Conservation (phyloP, 2,888 invertebrate species). For the Dione juno region DNA sequence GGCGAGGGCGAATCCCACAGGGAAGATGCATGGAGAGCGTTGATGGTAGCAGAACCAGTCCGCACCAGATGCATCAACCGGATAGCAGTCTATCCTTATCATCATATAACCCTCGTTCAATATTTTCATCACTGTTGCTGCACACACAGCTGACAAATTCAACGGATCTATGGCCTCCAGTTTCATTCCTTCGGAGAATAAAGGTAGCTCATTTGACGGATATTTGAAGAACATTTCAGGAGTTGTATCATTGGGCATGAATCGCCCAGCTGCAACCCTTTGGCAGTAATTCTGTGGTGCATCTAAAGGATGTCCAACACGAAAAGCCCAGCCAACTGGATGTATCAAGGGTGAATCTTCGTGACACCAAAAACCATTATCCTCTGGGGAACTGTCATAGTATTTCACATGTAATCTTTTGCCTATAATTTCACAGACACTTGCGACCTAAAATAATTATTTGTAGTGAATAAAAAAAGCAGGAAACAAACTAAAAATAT, state of each 20-base stretch:
- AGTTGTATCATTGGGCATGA: constrained; percentile 90
- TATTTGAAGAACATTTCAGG: constrained; percentile 90
- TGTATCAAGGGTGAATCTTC: constrained; percentile 97
- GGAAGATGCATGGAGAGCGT: constrained; percentile 96
- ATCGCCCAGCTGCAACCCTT: constrained; percentile 87
- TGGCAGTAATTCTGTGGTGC: constrained; percentile 92
- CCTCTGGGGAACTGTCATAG: constrained; percentile 90
- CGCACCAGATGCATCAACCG: constrained; percentile 91
- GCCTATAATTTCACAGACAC: constrained; percentile 94
- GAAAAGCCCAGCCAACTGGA: constrained; percentile 97
- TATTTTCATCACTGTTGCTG: constrained; percentile 97
- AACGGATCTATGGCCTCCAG: constrained; percentile 98
- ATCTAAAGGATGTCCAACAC: constrained; percentile 93
- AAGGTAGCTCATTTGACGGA: constrained; percentile 78
- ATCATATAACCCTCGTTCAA: constrained; percentile 96
- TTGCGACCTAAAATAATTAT: constrained; percentile 86
- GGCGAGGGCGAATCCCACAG: constrained; percentile 95
- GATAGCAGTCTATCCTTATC: constrained; percentile 97
- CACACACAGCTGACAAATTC: constrained; percentile 96
- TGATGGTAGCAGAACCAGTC: constrained; percentile 99
- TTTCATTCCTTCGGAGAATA: constrained; percentile 94
- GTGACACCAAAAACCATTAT: constrained; percentile 98
- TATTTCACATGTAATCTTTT: constrained; percentile 96
- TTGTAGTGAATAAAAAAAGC: too few relatives aligned
- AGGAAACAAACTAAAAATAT: too few relatives aligned